Evolutionary conservation across 2,888 invertebrate genomes (phyloP).

Genomic region (Tenthredo livida): DNA sequence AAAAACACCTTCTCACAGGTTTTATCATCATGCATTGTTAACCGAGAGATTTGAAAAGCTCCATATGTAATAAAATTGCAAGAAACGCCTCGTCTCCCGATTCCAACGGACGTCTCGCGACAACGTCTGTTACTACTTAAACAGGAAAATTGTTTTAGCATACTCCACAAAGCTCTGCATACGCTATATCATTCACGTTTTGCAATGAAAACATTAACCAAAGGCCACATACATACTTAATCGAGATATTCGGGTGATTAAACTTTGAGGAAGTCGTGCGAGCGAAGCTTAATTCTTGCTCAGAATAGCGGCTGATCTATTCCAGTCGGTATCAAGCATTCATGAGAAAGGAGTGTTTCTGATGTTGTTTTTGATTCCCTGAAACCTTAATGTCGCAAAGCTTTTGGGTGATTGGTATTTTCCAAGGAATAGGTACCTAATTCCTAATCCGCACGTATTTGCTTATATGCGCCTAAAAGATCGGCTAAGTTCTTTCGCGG

Average conservation of each 20-base stretch:
- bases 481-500: background rate
- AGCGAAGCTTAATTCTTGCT: background rate
- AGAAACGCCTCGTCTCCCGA: background rate
- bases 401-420: background rate
- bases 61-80: background rate
- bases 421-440: too few species aligned
- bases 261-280: slow-evolving; percentile 22
- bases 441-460: background rate
- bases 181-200: background rate
- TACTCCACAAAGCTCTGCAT: background rate
- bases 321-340: background rate
- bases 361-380: background rate
- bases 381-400: background rate
- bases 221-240: background rate
- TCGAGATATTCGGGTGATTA: background rate
- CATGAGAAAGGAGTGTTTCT: background rate
- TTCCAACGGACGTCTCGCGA: background rate
- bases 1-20: background rate
- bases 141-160: background rate
- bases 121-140: background rate
- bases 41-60: background rate
- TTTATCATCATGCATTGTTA: background rate
- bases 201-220: background rate
- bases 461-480: background rate
- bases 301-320: slow-evolving; percentile 20